Evolutionary conservation across 2,113 vertebrate genomes (phyloP).

Genomic region (Vulpes lagopus): DNA sequence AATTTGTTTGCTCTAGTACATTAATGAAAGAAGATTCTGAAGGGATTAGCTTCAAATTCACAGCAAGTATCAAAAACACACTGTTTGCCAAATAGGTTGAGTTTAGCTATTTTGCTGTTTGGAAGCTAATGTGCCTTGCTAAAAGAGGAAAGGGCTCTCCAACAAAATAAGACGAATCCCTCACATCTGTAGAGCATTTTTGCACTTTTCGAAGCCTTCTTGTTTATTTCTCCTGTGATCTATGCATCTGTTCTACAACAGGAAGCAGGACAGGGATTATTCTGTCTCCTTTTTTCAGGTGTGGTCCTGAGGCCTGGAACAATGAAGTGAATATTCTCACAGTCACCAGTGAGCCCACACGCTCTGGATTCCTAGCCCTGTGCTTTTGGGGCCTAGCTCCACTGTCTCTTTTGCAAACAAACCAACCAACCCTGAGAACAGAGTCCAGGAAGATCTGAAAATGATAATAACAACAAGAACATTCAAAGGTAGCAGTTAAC

Average conservation of each 20-base stretch:
- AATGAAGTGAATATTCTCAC: background rate
- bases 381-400: background rate
- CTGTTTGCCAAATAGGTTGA: constrained; percentile 53
- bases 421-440: background rate
- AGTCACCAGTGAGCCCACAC: background rate
- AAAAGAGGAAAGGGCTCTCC: background rate
- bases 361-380: background rate
- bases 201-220: background rate
- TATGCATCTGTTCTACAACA: background rate
- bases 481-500: background rate
- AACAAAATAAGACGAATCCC: background rate
- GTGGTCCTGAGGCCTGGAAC: background rate
- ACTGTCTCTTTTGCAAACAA: background rate
- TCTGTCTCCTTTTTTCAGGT: background rate
- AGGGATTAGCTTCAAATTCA: constrained; percentile 56
- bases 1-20: background rate
- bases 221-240: background rate
- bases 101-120: constrained; percentile 39
- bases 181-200: background rate
- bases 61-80: constrained; percentile 47
- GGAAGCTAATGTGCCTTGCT: background rate
- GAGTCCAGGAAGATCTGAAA: background rate
- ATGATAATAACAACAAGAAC: background rate
- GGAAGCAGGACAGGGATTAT: background rate
- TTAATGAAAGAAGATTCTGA: constrained; percentile 51